Percentiles rank a stretch among this genome's conserved stretches.
These are phyloP conservation scores for Astropecten irregularis DNA, from an alignment of 53 echinoderm and acorn worm species.

Conservation along the genomic window DNA sequence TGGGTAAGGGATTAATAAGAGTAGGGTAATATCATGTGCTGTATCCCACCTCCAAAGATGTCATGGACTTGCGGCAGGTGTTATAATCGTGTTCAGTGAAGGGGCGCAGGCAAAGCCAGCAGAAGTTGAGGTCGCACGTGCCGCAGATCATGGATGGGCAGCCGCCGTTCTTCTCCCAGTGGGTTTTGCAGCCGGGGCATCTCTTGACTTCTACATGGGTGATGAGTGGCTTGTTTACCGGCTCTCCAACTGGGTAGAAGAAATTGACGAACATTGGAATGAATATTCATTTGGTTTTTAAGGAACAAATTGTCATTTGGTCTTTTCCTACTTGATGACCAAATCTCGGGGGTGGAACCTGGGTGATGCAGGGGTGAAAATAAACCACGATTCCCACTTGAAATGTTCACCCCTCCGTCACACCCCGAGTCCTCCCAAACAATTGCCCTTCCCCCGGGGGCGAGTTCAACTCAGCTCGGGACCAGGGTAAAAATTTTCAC, in stretches of 20 bases:
- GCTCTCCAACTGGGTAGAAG: neutral
- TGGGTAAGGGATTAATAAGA: too few relatives aligned
- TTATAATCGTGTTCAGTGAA: constrained; percentile 33
- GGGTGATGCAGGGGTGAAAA: too few relatives aligned
- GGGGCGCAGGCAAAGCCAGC: constrained; percentile 73
- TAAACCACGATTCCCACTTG: too few relatives aligned
- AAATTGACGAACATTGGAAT: neutral
- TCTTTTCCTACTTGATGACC: too few relatives aligned
- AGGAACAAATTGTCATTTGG: too few relatives aligned
- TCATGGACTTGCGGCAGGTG: neutral
- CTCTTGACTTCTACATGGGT: constrained; percentile 62
- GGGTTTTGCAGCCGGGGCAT: constrained; percentile 73
- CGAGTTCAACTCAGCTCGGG: too few relatives aligned
- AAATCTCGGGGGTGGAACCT: too few relatives aligned
- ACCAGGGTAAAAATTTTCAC: too few relatives aligned
- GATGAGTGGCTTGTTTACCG: constrained; percentile 9
- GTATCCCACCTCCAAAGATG: constrained; percentile 1
- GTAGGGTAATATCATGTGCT: too few relatives aligned
- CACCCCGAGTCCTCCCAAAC: too few relatives aligned
- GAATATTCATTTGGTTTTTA: neutral
- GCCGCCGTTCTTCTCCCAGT: constrained; percentile 79
- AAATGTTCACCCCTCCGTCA: too few relatives aligned
- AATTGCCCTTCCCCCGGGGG: too few relatives aligned
- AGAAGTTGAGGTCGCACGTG: constrained; percentile 68
- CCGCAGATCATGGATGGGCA: constrained; percentile 75